Conservation (phyloP, 2,888 invertebrate species). For the Harmothoe impar region DNA sequence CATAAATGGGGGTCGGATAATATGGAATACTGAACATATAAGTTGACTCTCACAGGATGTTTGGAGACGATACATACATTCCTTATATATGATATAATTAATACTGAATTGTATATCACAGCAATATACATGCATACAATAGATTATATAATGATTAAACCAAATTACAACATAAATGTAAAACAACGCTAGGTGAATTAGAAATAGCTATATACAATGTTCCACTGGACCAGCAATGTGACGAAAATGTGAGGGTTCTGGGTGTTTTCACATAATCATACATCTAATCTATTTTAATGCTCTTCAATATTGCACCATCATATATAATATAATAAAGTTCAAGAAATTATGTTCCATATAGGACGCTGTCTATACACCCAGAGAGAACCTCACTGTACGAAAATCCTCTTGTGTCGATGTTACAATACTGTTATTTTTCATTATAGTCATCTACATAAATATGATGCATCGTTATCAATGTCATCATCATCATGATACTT, state of each 20-base stretch:
- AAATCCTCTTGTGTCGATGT: not conserved
- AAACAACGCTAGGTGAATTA: not conserved
- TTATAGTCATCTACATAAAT: not conserved
- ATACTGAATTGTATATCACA: conserved; percentile 46
- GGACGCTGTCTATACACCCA: not conserved
- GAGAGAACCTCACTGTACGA: conserved; percentile 25
- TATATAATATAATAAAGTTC: not conserved
- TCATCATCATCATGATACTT: not conserved
- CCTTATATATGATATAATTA: not conserved
- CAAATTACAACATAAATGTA: not conserved
- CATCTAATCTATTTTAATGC: not conserved
- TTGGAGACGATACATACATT: not conserved
- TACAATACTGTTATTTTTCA: not conserved
- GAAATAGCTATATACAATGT: not conserved
- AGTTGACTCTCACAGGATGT: not conserved
- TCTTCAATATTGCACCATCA: not conserved
- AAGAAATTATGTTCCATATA: not conserved
- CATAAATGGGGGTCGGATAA: conserved; percentile 7
- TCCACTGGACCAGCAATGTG: not conserved
- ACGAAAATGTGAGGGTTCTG: conserved; percentile 37
- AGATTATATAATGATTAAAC: not conserved
- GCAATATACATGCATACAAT: not conserved
- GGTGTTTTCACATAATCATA: not conserved
- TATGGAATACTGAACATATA: conserved; percentile 36
- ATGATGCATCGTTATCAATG: not conserved